A percentile compares a stretch with the other conserved stretches of the same genome.
Conservation (phyloP, 2,888 invertebrate genomes). For the Halocaridina rubra region DNA sequence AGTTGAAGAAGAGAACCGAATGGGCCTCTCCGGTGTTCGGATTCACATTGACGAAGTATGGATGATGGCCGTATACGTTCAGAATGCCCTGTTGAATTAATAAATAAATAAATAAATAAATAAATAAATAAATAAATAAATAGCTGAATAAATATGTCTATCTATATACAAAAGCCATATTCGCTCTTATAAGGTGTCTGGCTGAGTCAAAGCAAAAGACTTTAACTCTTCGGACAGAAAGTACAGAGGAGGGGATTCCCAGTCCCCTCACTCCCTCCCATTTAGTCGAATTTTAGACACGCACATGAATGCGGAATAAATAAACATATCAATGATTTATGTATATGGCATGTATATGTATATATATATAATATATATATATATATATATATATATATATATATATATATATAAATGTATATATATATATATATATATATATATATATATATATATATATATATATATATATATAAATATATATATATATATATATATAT, state of each 20-base stretch:
- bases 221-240: not conserved
- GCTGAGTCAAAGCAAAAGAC: too few relatives aligned
- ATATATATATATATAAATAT: not conserved
- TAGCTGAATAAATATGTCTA: not conserved
- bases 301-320: too few relatives aligned
- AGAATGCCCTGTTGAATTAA: not conserved
- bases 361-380: not conserved
- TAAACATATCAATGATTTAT: too few relatives aligned
- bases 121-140: too few relatives aligned
- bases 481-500: not conserved
- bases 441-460: not conserved
- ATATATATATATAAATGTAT: too few relatives aligned
- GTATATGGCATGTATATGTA: too few relatives aligned
- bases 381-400: not conserved
- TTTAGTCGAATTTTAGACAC: too few relatives aligned
- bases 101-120: too few relatives aligned
- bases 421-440: not conserved
- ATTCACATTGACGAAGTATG: constrained; percentile 49
- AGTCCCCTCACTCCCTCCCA: too few relatives aligned
- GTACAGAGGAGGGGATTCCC: too few relatives aligned
- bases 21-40: constrained; percentile 27
- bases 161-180: too few relatives aligned
- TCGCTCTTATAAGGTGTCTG: too few relatives aligned
- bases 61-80: constrained; percentile 45
- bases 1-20: constrained; percentile 48